Conservation (phyloP, 2,888 invertebrate species). For the Philhelius pedissequus region DNA sequence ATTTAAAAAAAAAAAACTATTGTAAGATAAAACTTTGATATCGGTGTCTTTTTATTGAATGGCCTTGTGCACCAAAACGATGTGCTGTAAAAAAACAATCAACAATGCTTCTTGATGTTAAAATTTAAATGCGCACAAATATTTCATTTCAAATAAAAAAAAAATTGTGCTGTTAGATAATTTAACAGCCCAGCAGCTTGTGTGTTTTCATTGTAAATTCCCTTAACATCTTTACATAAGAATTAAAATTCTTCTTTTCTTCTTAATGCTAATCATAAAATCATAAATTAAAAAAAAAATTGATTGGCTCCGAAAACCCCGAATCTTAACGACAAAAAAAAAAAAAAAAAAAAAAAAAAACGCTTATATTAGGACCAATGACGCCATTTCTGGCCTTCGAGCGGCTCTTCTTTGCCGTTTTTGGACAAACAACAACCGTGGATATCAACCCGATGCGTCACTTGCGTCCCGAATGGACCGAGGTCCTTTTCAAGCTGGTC, state of each 20-base stretch:
- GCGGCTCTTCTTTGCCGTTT: conserved; percentile 98
- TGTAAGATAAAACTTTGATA: not conserved
- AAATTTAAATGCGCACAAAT: conserved; percentile 28
- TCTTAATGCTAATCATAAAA: conserved; percentile 29
- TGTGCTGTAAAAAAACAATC: conserved; percentile 50
- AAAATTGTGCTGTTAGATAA: conserved; percentile 30
- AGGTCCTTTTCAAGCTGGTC: conserved; percentile 92
- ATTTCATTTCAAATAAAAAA: conserved; percentile 18
- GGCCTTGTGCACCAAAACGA: conserved; percentile 45
- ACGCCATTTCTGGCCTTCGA: conserved; percentile 96
- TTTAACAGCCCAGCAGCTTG: conserved; percentile 48
- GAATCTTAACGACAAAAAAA: conserved; percentile 17
- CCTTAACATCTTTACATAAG: conserved; percentile 22
- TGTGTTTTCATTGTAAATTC: conserved; percentile 37
- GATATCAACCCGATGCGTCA: conserved; percentile 88
- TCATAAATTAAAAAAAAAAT: not conserved
- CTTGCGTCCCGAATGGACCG: conserved; percentile 89
- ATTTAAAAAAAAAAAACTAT: conserved; percentile 20
- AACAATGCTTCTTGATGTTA: conserved; percentile 39
- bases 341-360: conserved; percentile 44
- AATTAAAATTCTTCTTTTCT: conserved; percentile 60
- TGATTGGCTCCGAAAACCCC: conserved; percentile 25
- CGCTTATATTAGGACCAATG: conserved; percentile 80
- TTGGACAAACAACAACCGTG: conserved; percentile 94
- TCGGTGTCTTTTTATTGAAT: conserved; percentile 33